Evolutionary conservation across 2,888 invertebrate species (phyloP), one percentile per base, ranked within the genome.

Genomic region (Ernsta delagoae): DNA sequence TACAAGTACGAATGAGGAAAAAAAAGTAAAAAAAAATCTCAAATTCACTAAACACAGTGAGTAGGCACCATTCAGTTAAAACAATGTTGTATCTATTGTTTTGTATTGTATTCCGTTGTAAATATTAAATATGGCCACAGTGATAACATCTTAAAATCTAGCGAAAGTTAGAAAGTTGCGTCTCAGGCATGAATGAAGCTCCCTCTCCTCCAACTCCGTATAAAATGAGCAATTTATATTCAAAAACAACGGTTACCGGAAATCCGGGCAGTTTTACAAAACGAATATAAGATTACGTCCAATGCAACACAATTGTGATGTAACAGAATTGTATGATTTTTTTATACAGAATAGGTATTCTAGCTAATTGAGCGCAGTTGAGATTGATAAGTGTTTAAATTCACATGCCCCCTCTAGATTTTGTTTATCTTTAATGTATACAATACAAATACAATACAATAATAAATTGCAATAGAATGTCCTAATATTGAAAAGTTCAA

Each of bases 191-290:
- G 36, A 36, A 45, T 45, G 45, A n/a, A n/a, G n/a, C n/a, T n/a
- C n/a, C n/a, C n/a, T n/a, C n/a, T n/a, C n/a, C n/a, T n/a, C n/a
- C 4, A 45, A 5, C 39, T 16, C 3, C 3, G 8, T 53, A 53
- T 53, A 7, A 53, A 59, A 59, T 59, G 16, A 59, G 59, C 59
- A 41, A 59, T 59, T 59, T 59, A 41, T 59, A 59, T 59, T 59
- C 59, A 59, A 59, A 59, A 39, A 59, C 41, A 59, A 59, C 41
- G 7, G n/a, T 59, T 59, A n/a, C 12, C 12, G 24, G 39, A 16
- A 41, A 59, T 16, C 39, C 16, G 59, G 16, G 59, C 59, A 41
- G 59, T 41, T 24, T 59, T 41, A 59, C 59, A 59, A 59, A 59
- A 41, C 41, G 36, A 39, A 59, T 59, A 41, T 59, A 41, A 59